Base-by-base conservation (phyloP, 2,888 invertebrate genomes). In the Eulithis testata region DNA sequence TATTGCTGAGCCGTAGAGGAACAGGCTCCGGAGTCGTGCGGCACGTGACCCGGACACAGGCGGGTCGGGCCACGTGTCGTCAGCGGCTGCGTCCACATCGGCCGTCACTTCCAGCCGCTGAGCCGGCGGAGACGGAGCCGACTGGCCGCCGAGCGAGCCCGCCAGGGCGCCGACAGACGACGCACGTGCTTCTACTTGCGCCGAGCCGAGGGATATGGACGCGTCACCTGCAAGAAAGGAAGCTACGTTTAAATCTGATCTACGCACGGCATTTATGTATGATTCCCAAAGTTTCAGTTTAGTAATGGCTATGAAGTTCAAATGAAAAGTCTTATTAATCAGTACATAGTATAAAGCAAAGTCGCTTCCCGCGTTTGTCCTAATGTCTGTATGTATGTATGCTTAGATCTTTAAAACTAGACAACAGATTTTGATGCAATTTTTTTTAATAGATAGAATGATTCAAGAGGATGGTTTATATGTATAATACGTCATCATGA, bases 121-220 rank as follows among this genome's bases (percentile, higher is more conserved):
- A 62, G 85, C 84, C 72, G 83, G 86, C 9, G 84, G 86, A 52
- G 82, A 81, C 21, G 71, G 75, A 64, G 81, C 76, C 70, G 85
- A 87, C 77, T 81, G 86, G 2, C 88, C 89, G 74, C 85, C 90
- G 73, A 91, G 87, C 65, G 91, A 91, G 49, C 91, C 92, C 59
- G 91, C 91, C 72, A 91, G 87, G 65, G 89, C 91, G 4, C 91
- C 91, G 69, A 91, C 86, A 56, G 91, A 91, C 43, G 90, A 78
- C 71, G 91, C 91, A 60, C 90, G 89, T 45, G 69, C 84, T 70
- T 87, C 90, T 58, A 86, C 89, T 63, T 81, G 82, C 66, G 79
- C 81, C 11, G 91, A 91, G 4, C 90, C 90, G 69, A 87, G 88
- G 8, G 92, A 92, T 40, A 92, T 82, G 0, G 92, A 92, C 64